Evolutionary conservation across 1,140 invertebrate species (phyloP).

Genomic region (Leptinotarsa texana): DNA sequence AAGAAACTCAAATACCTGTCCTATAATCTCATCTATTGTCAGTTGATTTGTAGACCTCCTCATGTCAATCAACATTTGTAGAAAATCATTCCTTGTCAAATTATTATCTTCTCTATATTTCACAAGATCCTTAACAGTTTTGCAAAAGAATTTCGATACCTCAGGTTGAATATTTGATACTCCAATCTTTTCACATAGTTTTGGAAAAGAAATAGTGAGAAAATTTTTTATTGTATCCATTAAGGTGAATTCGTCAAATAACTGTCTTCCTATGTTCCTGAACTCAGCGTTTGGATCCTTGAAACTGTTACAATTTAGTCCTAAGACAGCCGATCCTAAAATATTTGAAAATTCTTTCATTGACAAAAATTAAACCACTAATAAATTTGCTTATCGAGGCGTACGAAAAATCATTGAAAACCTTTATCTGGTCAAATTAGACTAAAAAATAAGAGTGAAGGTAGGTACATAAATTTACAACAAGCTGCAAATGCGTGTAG

Average conservation of each 20-base stretch:
- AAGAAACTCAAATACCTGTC: neutral
- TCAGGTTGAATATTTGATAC: constrained; percentile 21
- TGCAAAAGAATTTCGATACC: constrained; percentile 56
- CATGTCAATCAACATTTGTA: constrained; percentile 57
- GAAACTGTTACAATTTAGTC: constrained; percentile 58
- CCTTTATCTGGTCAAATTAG: too few species aligned
- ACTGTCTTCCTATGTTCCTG: constrained; percentile 48
- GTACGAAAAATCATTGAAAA: too few species aligned
- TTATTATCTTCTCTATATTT: constrained; percentile 56
- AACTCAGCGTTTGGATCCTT: constrained; percentile 55
- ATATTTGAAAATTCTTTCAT: neutral
- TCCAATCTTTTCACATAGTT: constrained; percentile 5
- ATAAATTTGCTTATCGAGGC: too few species aligned
- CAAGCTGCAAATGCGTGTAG: too few species aligned
- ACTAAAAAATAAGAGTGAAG: too few species aligned
- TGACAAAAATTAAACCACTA: too few species aligned
- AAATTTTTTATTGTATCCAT: neutral
- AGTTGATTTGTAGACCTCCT: neutral
- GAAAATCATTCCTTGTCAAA: constrained; percentile 57
- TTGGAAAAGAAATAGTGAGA: neutral
- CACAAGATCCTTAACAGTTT: constrained; percentile 55
- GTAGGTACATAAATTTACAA: too few species aligned
- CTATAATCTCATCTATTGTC: constrained; percentile 52
- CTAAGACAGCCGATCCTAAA: constrained; percentile 55
- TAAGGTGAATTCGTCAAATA: constrained; percentile 27